phyloP scores from a whole-genome alignment of 2,888 invertebrate species.

The Ferrisia virgata region DNA sequence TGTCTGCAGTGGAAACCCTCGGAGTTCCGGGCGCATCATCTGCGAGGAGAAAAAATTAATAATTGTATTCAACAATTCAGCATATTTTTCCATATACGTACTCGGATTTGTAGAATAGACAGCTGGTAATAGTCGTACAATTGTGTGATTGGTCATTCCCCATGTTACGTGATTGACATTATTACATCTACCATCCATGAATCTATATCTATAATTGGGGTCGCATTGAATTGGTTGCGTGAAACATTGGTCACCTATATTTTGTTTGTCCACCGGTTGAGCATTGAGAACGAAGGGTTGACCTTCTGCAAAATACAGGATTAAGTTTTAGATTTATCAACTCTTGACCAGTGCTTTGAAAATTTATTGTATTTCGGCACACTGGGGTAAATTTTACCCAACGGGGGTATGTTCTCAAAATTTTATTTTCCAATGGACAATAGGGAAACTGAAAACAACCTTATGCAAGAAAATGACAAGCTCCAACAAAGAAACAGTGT shows the following conservation, averaged over 20 bases:
- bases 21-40: not conserved
- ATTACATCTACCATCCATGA: not conserved
- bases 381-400: no score
- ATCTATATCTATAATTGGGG: not conserved
- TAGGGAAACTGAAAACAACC: no score
- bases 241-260: constrained; percentile 3
- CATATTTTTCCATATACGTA: not conserved
- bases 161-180: not conserved
- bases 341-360: not conserved
- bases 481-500: no score
- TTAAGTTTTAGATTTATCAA: not conserved
- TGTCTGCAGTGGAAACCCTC: not conserved
- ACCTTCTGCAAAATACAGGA: not conserved
- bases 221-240: not conserved
- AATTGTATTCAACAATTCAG: not conserved
- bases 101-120: not conserved
- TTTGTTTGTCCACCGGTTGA: not conserved
- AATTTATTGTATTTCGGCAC: no score
- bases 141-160: not conserved
- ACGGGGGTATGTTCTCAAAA: no score
- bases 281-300: not conserved
- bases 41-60: not conserved
- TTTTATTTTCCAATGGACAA: no score
- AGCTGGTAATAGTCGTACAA: not conserved
- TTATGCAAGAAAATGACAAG: no score